Base-by-base conservation (phyloP, 2,888 invertebrate genomes). In the Cheilosia scutellata region DNA sequence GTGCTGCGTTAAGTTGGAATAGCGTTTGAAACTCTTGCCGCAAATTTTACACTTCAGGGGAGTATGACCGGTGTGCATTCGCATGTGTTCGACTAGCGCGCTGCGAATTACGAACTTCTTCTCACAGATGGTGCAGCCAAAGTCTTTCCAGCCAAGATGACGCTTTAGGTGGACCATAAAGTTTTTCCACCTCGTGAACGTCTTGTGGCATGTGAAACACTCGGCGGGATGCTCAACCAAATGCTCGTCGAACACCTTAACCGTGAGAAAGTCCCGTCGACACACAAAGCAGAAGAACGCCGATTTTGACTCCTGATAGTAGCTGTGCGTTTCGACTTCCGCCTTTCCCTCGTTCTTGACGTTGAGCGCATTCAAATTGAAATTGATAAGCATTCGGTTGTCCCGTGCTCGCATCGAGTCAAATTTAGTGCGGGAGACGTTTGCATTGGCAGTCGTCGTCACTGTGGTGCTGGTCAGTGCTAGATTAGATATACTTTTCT, bases 1-100 rank as follows among this genome's bases (percentile, higher is more conserved):
- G 92, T 97, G 97, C 90, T 97, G 97, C 55, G 96, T 95, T 91
- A 97, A 94, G 92, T 97, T 97, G 87, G 97, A 97, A 92, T 96
- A 96, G 5, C 97, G 94, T 68, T 96, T 94, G 92, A 97, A 97
- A 75, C 95, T 95, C 90, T 96, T 95, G 90, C 95, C 95, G 91
- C 97, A 97, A 82, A 95, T 90, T 87, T 95, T 95, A 91, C 97
- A 97, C 92, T 96, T 96, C 89, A 96, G 94, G 9, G 97, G 97
- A 47, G 96, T 93, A 55, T 95, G 95, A 5, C 97, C 97, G 0
- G 97, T 96, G 92, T 97, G 97, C 80, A 95, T 94, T 91, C 97
- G 96, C 92, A 95, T 95, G 90, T 97, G 97, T 91, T 97, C 97
- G 75, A 95, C 94, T 82, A 96, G 92, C 90, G 97, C 97, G 92